Percentiles rank a stretch among this genome's conserved stretches.
Conservation (phyloP, 2,113 vertebrate genomes). For the Vireo altiloquus region DNA sequence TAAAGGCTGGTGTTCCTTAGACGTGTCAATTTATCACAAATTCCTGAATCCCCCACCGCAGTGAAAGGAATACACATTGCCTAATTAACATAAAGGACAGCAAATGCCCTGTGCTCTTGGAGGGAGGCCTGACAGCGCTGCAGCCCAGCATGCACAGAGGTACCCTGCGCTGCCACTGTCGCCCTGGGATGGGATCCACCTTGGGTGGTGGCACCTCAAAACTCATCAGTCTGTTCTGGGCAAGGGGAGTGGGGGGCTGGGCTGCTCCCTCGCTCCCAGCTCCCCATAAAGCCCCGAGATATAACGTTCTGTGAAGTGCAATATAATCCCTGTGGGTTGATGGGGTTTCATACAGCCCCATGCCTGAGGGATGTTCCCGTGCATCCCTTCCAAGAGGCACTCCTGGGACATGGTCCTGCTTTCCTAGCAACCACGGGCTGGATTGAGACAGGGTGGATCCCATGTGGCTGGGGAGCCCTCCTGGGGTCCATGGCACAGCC, state of each 20-base stretch:
- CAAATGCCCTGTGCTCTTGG: not conserved
- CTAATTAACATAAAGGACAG: not conserved
- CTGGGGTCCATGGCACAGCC: rapidly evolving
- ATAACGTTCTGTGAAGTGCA: not conserved
- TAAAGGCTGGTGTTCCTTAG: not conserved
- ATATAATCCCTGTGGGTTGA: not conserved
- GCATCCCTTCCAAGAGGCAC: not conserved
- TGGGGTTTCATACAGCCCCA: not conserved
- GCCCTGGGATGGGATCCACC: not conserved
- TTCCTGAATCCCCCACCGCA: not conserved
- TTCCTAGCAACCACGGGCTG: not conserved
- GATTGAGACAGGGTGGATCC: not conserved
- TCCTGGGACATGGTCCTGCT: not conserved
- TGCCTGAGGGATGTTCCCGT: not conserved
- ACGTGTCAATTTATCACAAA: not conserved
- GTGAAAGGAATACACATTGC: not conserved
- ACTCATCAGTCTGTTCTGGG: not conserved
- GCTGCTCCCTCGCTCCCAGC: not conserved
- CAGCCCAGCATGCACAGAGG: not conserved
- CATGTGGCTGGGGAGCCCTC: not conserved
- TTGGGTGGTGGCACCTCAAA: not conserved
- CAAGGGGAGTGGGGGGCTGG: not conserved
- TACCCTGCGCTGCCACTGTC: rapidly evolving
- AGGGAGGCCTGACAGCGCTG: not conserved
- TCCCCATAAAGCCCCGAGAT: rapidly evolving